Evolutionary conservation across 2,888 invertebrate genomes (phyloP).

Genomic region (Sphecodes monilicornis): DNA sequence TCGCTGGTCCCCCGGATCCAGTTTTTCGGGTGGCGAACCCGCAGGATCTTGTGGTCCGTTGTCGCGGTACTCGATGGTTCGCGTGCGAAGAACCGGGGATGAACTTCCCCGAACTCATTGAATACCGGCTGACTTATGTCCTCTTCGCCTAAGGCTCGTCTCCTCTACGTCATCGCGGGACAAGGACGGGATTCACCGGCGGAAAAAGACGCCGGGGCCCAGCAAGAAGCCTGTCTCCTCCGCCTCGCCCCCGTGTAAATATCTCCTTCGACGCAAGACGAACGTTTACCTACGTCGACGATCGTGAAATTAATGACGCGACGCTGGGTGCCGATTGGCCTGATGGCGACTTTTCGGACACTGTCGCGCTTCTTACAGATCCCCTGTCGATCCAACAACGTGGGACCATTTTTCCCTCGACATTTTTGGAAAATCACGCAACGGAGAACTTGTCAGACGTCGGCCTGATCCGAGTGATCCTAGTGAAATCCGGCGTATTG

Average conservation of each 20-base stretch:
- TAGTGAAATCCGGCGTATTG: background rate
- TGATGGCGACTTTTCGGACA: background rate
- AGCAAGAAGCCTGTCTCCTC: conserved; percentile 48
- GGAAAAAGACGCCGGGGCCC: conserved; percentile 42
- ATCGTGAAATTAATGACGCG: conserved; percentile 27
- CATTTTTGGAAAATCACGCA: background rate
- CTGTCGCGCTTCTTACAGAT: background rate
- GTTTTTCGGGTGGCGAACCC: conserved; percentile 47
- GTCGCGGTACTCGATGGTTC: conserved; percentile 59
- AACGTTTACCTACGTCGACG: conserved; percentile 47
- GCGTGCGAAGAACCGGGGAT: conserved; percentile 72
- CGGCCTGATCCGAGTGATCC: background rate
- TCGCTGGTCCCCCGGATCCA: conserved; percentile 23
- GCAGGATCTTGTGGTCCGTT: conserved; percentile 65
- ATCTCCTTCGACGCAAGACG: conserved; percentile 29
- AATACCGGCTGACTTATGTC: conserved; percentile 78
- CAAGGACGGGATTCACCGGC: conserved; percentile 32
- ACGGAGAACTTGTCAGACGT: background rate
- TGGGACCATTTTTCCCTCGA: background rate
- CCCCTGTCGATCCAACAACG: background rate
- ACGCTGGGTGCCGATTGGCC: conserved; percentile 1
- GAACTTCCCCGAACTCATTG: conserved; percentile 78
- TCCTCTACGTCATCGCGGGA: conserved; percentile 52
- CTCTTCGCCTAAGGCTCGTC: conserved; percentile 47
- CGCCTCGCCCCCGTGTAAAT: conserved; percentile 44